A percentile compares a stretch with the other conserved stretches of the same genome.
phyloP scores from a whole-genome alignment of 1,140 invertebrate genomes.

The Oncopeltus fasciatus region DNA sequence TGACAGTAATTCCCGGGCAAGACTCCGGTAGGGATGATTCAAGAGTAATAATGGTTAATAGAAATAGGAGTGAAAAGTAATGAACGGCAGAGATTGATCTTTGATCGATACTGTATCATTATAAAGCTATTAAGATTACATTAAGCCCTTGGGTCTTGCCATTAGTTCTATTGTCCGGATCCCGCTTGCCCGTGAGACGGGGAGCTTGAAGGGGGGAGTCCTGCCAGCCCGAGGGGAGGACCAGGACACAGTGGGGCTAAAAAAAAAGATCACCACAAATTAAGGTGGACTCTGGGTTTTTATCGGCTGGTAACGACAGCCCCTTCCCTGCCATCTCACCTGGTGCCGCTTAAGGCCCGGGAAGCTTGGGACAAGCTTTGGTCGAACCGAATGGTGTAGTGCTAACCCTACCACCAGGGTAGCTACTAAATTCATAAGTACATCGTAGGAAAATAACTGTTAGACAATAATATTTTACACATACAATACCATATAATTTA shows the following conservation, averaged over 20 bases:
- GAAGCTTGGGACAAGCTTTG: too few species aligned
- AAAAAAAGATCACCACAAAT: constrained; percentile 3
- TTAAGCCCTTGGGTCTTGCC: background rate
- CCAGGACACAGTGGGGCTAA: background rate
- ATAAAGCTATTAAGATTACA: constrained; percentile 9
- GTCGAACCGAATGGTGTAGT: too few species aligned
- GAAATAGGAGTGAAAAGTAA: background rate
- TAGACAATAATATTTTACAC: too few species aligned
- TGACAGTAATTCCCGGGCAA: background rate
- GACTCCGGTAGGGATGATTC: background rate
- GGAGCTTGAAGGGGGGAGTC: background rate
- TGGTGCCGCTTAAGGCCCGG: too few species aligned
- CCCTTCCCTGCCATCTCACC: too few species aligned
- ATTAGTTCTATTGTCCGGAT: constrained; percentile 3
- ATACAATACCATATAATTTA: too few species aligned
- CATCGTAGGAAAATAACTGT: too few species aligned
- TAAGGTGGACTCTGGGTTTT: too few species aligned
- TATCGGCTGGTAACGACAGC: too few species aligned
- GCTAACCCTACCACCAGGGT: too few species aligned
- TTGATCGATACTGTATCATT: constrained; percentile 7
- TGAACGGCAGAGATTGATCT: background rate
- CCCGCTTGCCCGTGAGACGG: background rate
- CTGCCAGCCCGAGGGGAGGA: too few species aligned
- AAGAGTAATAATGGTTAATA: constrained; percentile 1
- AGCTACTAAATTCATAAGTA: too few species aligned